phyloP scores from a whole-genome alignment of 2,888 invertebrate species.

The Drosophila ochracea region DNA sequence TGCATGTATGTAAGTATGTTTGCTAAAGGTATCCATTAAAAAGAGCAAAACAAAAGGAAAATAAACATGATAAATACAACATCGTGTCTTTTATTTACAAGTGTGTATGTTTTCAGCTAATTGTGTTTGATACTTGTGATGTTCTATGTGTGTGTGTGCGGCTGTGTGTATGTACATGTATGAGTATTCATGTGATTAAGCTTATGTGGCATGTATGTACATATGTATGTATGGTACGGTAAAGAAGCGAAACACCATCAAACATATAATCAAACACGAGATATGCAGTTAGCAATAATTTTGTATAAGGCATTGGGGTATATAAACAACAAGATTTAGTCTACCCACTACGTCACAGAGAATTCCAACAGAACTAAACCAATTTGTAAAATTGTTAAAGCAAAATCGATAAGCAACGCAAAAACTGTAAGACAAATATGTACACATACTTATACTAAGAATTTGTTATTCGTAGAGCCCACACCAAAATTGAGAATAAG shows the following conservation, averaged over 20 bases:
- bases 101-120: slow-evolving; percentile 46
- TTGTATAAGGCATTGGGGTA: slow-evolving; percentile 32
- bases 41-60: slow-evolving; percentile 5
- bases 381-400: slow-evolving; percentile 9
- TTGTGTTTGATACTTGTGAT: slow-evolving; percentile 37
- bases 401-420: slow-evolving; percentile 9
- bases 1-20: slow-evolving; percentile 42
- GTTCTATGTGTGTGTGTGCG: slow-evolving; percentile 14
- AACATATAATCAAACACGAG: slow-evolving; percentile 52
- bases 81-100: slow-evolving; percentile 46
- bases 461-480: slow-evolving; percentile 9
- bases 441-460: slow-evolving; percentile 25
- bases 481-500: neutral
- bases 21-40: slow-evolving; percentile 42
- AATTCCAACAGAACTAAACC: slow-evolving; percentile 43
- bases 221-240: slow-evolving; percentile 14
- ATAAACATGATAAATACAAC: neutral
- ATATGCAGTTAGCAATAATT: slow-evolving; percentile 46
- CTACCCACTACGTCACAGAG: slow-evolving; percentile 59
- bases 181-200: neutral
- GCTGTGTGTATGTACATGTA: slow-evolving; percentile 7
- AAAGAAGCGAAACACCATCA: slow-evolving; percentile 61
- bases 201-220: neutral
- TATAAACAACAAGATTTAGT: slow-evolving; percentile 41
- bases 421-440: slow-evolving; percentile 31